Percentiles rank a stretch among this genome's conserved stretches.
Evolutionary conservation across 2,797 vertebrate species (phyloP).

Genomic region (Pseudochirops corinnae): DNA sequence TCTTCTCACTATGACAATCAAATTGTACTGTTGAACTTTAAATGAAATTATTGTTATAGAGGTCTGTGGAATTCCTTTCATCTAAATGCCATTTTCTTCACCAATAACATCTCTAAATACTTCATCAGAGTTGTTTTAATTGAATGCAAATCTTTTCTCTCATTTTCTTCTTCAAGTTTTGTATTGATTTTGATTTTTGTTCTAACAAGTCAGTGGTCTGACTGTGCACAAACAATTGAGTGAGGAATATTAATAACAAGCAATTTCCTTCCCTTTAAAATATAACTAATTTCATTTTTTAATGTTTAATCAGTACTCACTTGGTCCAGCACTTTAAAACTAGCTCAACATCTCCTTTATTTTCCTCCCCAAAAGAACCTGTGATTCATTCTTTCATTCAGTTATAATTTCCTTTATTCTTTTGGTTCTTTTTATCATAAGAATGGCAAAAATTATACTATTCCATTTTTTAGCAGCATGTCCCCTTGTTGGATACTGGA

Average conservation of each 20-base stretch:
- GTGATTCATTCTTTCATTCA: not conserved
- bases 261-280: not conserved
- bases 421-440: not conserved
- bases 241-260: not conserved
- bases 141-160: not conserved
- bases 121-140: not conserved
- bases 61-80: not conserved
- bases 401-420: not conserved
- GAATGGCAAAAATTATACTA: not conserved
- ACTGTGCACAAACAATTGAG: not conserved
- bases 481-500: not conserved
- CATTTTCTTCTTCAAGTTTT: not conserved
- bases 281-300: not conserved
- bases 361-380: not conserved
- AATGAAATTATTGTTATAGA: not conserved
- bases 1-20: not conserved
- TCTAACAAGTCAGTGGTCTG: too few relatives aligned
- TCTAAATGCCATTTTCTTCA: not conserved
- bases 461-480: not conserved
- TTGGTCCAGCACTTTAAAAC: not conserved
- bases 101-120: not conserved
- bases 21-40: not conserved
- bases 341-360: not conserved
- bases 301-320: not conserved
- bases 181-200: not conserved